phyloP scores from a whole-genome alignment of 2,888 invertebrate species.

The Petrolisthes manimaculis region DNA sequence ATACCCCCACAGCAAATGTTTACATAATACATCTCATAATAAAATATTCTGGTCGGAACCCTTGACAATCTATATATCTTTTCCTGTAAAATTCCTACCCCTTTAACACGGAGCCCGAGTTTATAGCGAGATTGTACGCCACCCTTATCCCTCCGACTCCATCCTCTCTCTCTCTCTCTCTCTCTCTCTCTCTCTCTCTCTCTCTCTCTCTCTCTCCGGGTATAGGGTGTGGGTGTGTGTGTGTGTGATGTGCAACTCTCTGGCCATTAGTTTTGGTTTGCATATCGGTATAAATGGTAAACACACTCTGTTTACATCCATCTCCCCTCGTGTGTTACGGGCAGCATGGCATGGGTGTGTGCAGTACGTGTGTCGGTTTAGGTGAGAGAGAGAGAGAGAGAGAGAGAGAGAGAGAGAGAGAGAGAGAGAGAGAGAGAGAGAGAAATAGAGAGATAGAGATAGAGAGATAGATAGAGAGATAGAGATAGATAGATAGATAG shows the following conservation, averaged over 20 bases:
- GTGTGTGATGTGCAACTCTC: too few relatives aligned
- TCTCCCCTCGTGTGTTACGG: too few relatives aligned
- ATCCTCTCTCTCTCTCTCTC: background rate
- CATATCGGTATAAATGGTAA: too few relatives aligned
- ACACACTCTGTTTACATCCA: too few relatives aligned
- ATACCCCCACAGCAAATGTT: too few relatives aligned
- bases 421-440: background rate
- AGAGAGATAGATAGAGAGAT: slow-evolving; percentile 17
- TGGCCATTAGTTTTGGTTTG: too few relatives aligned
- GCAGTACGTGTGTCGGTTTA: background rate
- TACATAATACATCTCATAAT: too few relatives aligned
- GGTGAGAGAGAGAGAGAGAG: background rate
- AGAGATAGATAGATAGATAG: slow-evolving; percentile 23
- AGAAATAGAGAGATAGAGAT: background rate
- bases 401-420: background rate
- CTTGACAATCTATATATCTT: too few relatives aligned
- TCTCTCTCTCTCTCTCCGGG: slow-evolving; percentile 11
- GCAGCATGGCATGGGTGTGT: too few relatives aligned
- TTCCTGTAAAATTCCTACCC: background rate
- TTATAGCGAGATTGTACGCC: background rate
- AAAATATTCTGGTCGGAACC: too few relatives aligned
- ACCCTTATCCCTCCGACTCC: background rate
- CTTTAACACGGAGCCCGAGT: background rate
- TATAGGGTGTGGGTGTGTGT: too few relatives aligned
- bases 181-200: slow-evolving; percentile 18